Evolutionary conservation across 2,113 vertebrate species (phyloP), one percentile per base, ranked within the genome.

Genomic region (Dissostichus mawsoni): DNA sequence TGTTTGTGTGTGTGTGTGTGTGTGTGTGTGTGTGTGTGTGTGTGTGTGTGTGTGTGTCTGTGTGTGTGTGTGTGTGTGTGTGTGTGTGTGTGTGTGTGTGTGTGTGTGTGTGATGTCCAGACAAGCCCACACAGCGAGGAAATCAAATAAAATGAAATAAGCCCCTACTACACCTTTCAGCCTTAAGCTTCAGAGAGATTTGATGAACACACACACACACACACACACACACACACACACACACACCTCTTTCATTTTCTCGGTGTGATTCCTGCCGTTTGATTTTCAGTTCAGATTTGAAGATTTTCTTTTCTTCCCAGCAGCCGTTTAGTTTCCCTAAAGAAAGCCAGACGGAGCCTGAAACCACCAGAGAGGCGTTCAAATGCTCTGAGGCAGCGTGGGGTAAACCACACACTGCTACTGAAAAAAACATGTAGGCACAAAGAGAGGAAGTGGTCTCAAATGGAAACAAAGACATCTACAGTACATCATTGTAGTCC

Each of bases 191-290:
- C 25, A 58, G 23, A 8, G 14, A 13, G 23, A 36, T 41, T 41
- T 41, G 36, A 41, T 6, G 36, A 41, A 41, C 51, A 70, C 17
- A 36, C 51, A 44, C 68, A 57, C 68, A 45, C 68, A 58, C 58
- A 20, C 53, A 72, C 47, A 55, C 36, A 41, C 61, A 55, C 71
- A 58, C 57, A 57, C 52, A 57, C 69, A 59, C 69, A 61, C 70
- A 62, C 70, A 56, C 51, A 47, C 63, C 14, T 9, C 59, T 76
- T 61, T 80, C 59, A 70, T 84, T 70, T 18, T 14, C 53, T 61
- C 14, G 3, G 57, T 78, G 68, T 83, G 69, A 65, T 58, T 78
- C 65, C 61, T 41, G 66, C 59, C 29, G 1, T 80, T 67, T 80
- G 72, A 76, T 84, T 80, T 75, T 61, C 58, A 14, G 57, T 33